phyloP scores from a whole-genome alignment of 1,140 invertebrate genomes.

The Caerostris extrusa region DNA sequence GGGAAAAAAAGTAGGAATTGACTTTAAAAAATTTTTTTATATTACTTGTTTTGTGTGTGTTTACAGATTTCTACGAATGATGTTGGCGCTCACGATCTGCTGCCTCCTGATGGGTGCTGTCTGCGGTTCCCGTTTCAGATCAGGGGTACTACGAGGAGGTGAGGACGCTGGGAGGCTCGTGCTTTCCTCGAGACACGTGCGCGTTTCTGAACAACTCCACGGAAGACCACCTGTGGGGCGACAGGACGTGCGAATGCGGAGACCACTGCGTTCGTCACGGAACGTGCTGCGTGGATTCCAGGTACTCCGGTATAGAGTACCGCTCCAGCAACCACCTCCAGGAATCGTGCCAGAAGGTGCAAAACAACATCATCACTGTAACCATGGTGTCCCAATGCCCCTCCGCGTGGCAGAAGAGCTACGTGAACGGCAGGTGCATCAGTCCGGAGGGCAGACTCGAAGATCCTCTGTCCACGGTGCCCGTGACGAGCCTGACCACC shows the following conservation, averaged over 20 bases:
- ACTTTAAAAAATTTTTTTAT: too few species aligned
- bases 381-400: neutral
- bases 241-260: neutral
- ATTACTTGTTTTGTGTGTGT: too few species aligned
- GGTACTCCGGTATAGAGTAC: neutral
- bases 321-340: too few species aligned
- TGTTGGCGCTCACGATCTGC: too few species aligned
- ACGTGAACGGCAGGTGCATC: neutral
- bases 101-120: too few species aligned
- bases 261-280: neutral
- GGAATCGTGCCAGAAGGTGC: neutral
- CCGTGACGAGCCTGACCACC: constrained; percentile 81
- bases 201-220: neutral
- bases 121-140: neutral
- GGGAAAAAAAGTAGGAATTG: too few species aligned
- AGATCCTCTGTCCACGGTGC: constrained; percentile 82
- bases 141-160: neutral
- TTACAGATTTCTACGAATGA: too few species aligned
- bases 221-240: neutral
- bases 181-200: constrained; percentile 6
- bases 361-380: neutral
- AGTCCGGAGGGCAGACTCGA: neutral
- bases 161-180: neutral
- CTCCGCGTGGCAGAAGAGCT: neutral
- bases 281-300: constrained; percentile 35